These are phyloP conservation scores for Heliconius congener DNA, from an alignment of 1,140 invertebrate genomes.

Conservation along the genomic window DNA sequence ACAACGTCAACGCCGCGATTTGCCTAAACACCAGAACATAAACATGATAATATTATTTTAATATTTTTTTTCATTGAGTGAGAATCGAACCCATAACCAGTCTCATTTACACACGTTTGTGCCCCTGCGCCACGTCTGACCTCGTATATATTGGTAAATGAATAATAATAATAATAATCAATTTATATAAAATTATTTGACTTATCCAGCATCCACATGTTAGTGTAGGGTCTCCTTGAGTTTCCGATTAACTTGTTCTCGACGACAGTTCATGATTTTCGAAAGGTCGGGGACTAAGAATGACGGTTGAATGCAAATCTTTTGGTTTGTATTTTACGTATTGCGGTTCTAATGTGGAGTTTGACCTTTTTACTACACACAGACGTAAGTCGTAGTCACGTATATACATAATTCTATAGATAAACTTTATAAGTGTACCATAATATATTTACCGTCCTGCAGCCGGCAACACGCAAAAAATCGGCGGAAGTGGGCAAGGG, in stretches of 20 bases:
- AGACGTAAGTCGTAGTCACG: neutral
- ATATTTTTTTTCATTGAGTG: too few species aligned
- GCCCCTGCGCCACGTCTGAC: too few species aligned
- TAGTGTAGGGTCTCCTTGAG: neutral
- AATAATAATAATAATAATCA: neutral
- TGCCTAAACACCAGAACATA: too few species aligned
- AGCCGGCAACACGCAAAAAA: too few species aligned
- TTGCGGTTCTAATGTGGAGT: neutral
- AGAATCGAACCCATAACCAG: too few species aligned
- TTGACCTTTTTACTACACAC: neutral
- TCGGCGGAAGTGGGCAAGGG: too few species aligned
- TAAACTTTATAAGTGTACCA: too few species aligned
- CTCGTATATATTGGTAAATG: too few species aligned
- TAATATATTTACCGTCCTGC: too few species aligned
- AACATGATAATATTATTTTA: too few species aligned
- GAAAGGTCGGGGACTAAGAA: neutral
- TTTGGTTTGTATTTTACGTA: neutral
- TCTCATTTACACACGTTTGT: too few species aligned
- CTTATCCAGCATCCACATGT: neutral
- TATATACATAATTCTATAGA: neutral
- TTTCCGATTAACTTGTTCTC: constrained; percentile 25
- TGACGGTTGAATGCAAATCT: constrained; percentile 21
- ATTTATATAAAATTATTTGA: neutral
- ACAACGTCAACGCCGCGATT: too few species aligned
- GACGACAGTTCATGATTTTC: constrained; percentile 15